These are phyloP conservation scores for Stenopsyche tienmushanensis DNA, from an alignment of 1,140 invertebrate species.

Conservation along the genomic window DNA sequence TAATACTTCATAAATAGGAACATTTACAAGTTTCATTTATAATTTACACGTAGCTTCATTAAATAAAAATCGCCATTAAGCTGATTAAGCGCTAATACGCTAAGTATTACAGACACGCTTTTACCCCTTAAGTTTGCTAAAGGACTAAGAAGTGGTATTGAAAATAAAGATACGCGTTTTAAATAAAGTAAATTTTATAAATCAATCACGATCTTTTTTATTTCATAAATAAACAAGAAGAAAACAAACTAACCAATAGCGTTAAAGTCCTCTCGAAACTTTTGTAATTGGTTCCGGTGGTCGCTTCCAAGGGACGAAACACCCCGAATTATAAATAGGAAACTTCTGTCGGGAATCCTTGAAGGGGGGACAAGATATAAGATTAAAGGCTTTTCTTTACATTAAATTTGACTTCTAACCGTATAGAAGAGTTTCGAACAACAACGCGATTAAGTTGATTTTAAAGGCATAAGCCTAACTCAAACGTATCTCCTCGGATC, in stretches of 20 bases:
- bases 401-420: no score
- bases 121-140: neutral
- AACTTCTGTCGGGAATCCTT: constrained; percentile 16
- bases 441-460: no score
- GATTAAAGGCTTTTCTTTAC: constrained; percentile 14
- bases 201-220: neutral
- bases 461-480: no score
- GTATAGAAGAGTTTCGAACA: no score
- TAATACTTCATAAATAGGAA: no score
- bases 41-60: no score
- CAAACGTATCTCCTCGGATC: no score
- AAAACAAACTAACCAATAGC: constrained; percentile 2
- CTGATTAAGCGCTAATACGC: neutral
- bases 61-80: neutral
- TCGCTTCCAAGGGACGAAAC: constrained; percentile 23
- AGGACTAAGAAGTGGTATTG: neutral
- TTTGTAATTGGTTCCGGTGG: constrained; percentile 39
- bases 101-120: neutral
- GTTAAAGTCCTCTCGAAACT: constrained; percentile 22
- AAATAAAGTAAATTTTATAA: no score
- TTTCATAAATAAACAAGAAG: neutral
- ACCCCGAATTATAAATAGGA: constrained; percentile 28
- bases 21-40: no score
- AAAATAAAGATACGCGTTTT: no score
- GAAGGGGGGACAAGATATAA: neutral